Percentiles rank a stretch among this genome's conserved stretches.
These are phyloP conservation scores for Empidonax traillii DNA, from an alignment of 2,113 vertebrate species.

Conservation along the genomic window DNA sequence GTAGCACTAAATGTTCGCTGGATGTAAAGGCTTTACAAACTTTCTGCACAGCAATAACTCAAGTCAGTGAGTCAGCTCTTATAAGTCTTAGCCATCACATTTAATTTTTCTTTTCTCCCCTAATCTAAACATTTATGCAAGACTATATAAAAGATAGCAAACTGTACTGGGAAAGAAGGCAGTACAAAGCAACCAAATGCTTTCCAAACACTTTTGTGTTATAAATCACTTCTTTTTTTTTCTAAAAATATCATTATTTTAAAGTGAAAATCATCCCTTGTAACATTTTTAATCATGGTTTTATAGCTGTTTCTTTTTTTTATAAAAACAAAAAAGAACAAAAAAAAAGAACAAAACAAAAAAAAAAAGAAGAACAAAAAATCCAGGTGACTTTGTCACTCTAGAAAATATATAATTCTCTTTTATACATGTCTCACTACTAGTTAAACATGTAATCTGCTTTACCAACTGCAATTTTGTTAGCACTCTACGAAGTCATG, in stretches of 20 bases:
- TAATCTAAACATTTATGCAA: slow-evolving; percentile 72
- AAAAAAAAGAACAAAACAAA: neutral
- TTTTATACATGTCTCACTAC: slow-evolving; percentile 66
- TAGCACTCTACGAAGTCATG: slow-evolving; percentile 39
- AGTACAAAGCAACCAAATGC: slow-evolving; percentile 55
- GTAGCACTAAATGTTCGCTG: slow-evolving; percentile 71
- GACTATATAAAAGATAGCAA: slow-evolving; percentile 59
- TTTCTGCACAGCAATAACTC: slow-evolving; percentile 73
- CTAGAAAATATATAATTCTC: slow-evolving; percentile 46
- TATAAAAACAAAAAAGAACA: slow-evolving; percentile 11
- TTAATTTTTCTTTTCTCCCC: slow-evolving; percentile 57
- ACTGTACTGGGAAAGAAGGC: slow-evolving; percentile 43
- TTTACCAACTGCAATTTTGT: slow-evolving; percentile 67
- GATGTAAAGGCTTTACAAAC: slow-evolving; percentile 72
- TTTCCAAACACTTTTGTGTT: slow-evolving; percentile 38
- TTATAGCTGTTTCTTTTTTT: slow-evolving; percentile 69
- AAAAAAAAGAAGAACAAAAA: neutral
- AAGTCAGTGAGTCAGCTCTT: slow-evolving; percentile 69
- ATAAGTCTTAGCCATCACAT: slow-evolving; percentile 64
- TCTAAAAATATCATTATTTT: slow-evolving; percentile 30
- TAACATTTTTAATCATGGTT: slow-evolving; percentile 68
- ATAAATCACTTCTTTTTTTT: slow-evolving; percentile 22
- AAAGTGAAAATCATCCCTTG: slow-evolving; percentile 47
- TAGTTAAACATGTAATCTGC: slow-evolving; percentile 64
- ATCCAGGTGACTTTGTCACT: slow-evolving; percentile 39